phyloP scores from a whole-genome alignment of 1,140 invertebrate genomes.

The Helicoverpa zea region DNA sequence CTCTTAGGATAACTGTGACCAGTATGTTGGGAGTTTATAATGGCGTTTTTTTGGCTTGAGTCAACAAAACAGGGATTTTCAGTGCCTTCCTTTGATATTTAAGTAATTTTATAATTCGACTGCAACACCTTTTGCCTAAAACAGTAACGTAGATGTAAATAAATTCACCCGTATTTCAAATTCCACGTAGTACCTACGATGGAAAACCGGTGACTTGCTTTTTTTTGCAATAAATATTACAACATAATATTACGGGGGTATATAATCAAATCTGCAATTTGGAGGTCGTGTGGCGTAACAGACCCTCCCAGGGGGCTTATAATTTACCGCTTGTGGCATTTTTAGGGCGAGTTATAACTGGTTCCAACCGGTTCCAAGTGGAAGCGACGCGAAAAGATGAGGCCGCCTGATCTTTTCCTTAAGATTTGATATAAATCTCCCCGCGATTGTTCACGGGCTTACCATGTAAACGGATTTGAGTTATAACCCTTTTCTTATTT shows the following conservation, averaged over 20 bases:
- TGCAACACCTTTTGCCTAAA: no score
- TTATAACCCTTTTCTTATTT: constrained; percentile 10
- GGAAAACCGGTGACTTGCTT: no score
- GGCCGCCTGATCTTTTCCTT: constrained; percentile 23
- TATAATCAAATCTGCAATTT: constrained; percentile 33
- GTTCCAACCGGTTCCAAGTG: constrained; percentile 6
- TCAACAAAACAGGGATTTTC: no score
- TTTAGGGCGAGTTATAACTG: constrained; percentile 6
- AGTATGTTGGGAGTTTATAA: no score
- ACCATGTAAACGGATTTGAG: constrained; percentile 32
- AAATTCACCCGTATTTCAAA: no score
- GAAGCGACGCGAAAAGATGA: constrained; percentile 21
- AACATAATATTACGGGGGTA: neutral
- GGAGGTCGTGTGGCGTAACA: constrained; percentile 26
- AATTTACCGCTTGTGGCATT: constrained; percentile 36
- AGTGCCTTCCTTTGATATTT: no score
- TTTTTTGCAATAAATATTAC: constrained; percentile 2
- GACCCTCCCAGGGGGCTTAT: constrained; percentile 6
- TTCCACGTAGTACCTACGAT: neutral
- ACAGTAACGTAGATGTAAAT: no score
- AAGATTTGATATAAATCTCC: constrained; percentile 28
- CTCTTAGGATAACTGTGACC: no score
- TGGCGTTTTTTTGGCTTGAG: no score
- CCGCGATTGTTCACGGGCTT: constrained; percentile 13
- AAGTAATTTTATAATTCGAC: no score